Percentiles rank a stretch among this genome's conserved stretches.
These are phyloP conservation scores for Centropus unirufus DNA, from an alignment of 2,113 vertebrate species.

Conservation along the genomic window DNA sequence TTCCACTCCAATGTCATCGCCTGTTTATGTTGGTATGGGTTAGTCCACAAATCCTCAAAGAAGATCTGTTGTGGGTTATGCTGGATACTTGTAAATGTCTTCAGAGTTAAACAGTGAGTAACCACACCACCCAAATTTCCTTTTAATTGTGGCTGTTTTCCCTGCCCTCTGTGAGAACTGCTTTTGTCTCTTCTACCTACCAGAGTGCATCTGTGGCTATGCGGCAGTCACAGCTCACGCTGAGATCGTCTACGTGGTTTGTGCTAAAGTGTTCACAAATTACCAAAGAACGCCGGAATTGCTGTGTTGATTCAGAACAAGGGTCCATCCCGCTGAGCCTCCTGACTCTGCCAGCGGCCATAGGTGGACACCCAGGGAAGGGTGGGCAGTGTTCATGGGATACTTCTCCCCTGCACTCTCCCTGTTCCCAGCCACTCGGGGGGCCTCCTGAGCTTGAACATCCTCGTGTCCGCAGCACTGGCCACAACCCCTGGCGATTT, in stretches of 20 bases:
- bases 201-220: not conserved
- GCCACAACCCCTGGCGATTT: constrained; percentile 9
- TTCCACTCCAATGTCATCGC: not conserved
- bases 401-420: not conserved
- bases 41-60: constrained; percentile 38
- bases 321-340: not conserved
- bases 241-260: not conserved
- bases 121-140: constrained; percentile 32
- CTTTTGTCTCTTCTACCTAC: constrained; percentile 4
- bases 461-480: not conserved
- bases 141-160: constrained; percentile 35
- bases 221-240: not conserved
- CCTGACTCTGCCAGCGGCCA: not conserved
- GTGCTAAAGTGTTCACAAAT: not conserved
- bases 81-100: not conserved
- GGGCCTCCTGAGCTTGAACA: not conserved
- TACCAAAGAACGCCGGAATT: not conserved
- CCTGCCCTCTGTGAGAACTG: constrained; percentile 2
- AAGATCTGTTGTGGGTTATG: constrained; percentile 40
- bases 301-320: not conserved
- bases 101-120: constrained; percentile 12
- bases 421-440: not conserved
- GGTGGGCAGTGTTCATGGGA: not conserved
- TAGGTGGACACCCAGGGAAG: not conserved
- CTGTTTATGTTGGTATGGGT: not conserved